Conservation (phyloP, 2,888 invertebrate species). For the Lysandra coridon region DNA sequence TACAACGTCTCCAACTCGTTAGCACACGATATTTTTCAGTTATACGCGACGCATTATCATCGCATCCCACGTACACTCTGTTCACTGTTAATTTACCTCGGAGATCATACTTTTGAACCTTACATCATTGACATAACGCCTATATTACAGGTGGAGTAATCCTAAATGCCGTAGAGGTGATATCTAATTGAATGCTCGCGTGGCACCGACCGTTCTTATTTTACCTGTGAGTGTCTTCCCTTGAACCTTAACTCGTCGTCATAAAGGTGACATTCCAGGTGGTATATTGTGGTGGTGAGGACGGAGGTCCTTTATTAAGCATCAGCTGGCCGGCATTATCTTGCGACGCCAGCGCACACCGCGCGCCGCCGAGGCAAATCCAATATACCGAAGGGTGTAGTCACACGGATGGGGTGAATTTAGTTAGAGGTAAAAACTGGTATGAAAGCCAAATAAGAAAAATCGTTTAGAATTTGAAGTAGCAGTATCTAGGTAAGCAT, state of each 20-base stretch:
- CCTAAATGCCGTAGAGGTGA: not conserved
- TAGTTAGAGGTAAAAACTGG: no score
- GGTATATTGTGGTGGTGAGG: constrained; percentile 37
- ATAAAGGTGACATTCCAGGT: not conserved
- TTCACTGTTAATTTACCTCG: not conserved
- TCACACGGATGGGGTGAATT: not conserved
- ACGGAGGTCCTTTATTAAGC: constrained; percentile 42
- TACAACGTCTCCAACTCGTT: not conserved
- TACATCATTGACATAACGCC: not conserved
- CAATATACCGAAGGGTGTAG: constrained; percentile 59
- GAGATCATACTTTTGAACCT: not conserved
- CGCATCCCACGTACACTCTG: not conserved
- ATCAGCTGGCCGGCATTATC: constrained; percentile 49
- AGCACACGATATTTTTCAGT: not conserved
- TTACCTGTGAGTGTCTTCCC: not conserved
- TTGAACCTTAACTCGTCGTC: not conserved
- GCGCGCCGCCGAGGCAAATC: constrained; percentile 58
- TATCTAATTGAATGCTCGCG: not conserved
- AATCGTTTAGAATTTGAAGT: no score
- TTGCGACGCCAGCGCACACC: constrained; percentile 63
- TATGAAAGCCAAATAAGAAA: no score
- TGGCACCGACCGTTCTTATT: not conserved
- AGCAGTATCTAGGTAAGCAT: no score
- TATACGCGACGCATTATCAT: not conserved
- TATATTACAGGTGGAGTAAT: not conserved